Percentiles rank a stretch among this genome's conserved stretches.
Conservation (phyloP, 1,140 invertebrate species). For the Panagrolaimus sp. region DNA sequence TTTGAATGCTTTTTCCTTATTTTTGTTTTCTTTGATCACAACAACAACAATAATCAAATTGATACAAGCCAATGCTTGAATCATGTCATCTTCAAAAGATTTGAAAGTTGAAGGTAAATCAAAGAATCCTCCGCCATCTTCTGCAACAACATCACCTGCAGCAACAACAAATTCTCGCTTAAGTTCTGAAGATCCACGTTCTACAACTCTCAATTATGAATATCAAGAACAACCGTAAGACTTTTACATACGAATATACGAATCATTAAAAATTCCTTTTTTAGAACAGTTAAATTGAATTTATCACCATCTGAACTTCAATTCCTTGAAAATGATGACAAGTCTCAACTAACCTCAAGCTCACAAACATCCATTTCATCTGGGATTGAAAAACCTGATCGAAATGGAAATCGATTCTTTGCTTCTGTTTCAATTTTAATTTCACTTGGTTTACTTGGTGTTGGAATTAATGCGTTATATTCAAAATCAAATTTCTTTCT, state of each 20-base stretch:
- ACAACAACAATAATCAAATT: too few species aligned
- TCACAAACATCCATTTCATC: neutral
- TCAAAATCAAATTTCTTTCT: neutral
- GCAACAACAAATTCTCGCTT: too few species aligned
- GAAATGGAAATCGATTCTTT: slow-evolving; percentile 14
- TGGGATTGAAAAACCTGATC: neutral
- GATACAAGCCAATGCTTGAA: too few species aligned
- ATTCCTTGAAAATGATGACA: slow-evolving; percentile 3
- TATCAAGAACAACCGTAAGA: slow-evolving; percentile 11
- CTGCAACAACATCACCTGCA: too few species aligned
- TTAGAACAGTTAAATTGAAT: slow-evolving; percentile 6
- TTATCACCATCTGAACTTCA: neutral
- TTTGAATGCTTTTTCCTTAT: too few species aligned
- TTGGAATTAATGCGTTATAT: neutral
- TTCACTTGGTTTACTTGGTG: neutral
- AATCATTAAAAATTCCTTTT: neutral
- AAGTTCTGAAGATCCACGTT: slow-evolving; percentile 5
- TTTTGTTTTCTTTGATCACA: too few species aligned
- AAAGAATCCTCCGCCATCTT: too few species aligned
- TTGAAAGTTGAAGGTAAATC: too few species aligned
- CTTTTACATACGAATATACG: neutral
- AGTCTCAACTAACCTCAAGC: neutral
- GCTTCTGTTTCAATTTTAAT: slow-evolving; percentile 3
- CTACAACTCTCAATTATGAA: slow-evolving; percentile 4
- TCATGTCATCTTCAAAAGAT: too few species aligned